Conservation (phyloP, 2,113 vertebrate genomes). For the Pyrgilauda ruficollis region DNA sequence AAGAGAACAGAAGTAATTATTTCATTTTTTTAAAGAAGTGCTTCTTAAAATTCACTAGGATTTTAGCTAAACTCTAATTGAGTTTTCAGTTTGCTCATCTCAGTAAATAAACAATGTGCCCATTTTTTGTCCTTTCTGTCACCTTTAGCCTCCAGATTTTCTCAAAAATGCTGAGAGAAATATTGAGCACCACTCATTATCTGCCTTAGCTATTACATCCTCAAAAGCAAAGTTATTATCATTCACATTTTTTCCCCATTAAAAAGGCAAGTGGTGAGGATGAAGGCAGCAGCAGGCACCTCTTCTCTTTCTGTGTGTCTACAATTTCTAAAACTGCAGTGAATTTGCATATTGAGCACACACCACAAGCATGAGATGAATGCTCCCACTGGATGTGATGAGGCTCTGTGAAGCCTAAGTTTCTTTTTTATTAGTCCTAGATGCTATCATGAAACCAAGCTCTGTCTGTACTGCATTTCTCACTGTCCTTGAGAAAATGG, state of each 20-base stretch:
- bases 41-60: neutral
- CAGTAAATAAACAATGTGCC: neutral
- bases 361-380: neutral
- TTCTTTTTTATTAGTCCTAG: neutral
- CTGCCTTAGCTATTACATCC: neutral
- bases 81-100: neutral
- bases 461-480: constrained; percentile 40
- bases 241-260: neutral
- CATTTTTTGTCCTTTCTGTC: neutral
- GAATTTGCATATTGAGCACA: neutral
- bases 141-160: neutral
- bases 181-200: neutral
- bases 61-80: neutral
- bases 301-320: neutral
- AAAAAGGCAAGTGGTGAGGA: neutral
- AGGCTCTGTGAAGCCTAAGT: neutral
- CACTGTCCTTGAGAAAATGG: constrained; percentile 68
- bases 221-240: neutral
- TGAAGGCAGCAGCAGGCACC: neutral
- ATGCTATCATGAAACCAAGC: neutral
- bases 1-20: neutral
- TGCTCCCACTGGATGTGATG: neutral
- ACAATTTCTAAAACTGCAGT: neutral
- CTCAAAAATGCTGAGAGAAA: neutral
- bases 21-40: neutral